Evolutionary conservation across 1,140 invertebrate genomes (phyloP).

Genomic region (Heliothis subflexa): DNA sequence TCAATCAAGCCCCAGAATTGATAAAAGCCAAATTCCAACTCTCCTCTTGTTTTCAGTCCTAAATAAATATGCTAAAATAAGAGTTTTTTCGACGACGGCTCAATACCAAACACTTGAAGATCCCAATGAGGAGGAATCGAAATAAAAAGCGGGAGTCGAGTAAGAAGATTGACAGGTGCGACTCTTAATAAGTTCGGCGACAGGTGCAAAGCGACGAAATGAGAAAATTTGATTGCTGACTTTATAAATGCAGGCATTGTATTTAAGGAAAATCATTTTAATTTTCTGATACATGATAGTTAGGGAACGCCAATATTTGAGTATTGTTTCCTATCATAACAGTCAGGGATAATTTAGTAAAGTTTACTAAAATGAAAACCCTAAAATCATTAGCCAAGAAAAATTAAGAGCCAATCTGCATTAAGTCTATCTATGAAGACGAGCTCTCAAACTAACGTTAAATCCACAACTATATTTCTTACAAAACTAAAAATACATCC

Average conservation of each 20-base stretch:
- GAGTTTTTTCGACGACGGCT: conserved; percentile 64
- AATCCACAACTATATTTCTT: too few relatives aligned
- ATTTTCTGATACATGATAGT: conserved; percentile 52
- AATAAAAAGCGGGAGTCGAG: conserved; percentile 76
- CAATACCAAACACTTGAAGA: conserved; percentile 74
- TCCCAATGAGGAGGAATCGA: conserved; percentile 73
- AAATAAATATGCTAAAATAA: conserved; percentile 82
- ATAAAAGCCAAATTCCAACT: conserved; percentile 14
- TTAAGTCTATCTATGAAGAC: too few relatives aligned
- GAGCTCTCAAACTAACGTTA: too few relatives aligned
- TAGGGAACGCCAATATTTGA: neutral
- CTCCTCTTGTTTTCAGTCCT: conserved; percentile 60
- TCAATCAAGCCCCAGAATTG: conserved; percentile 34
- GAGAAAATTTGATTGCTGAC: conserved; percentile 82
- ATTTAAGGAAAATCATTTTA: conserved; percentile 62
- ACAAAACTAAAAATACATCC: neutral
- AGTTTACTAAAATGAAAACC: too few relatives aligned
- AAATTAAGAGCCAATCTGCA: too few relatives aligned
- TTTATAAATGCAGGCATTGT: conserved; percentile 74
- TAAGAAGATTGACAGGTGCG: conserved; percentile 84
- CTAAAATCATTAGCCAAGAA: too few relatives aligned
- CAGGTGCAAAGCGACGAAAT: conserved; percentile 77
- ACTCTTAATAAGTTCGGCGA: conserved; percentile 81
- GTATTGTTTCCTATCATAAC: neutral
- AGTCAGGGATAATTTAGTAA: too few relatives aligned